Conservation (phyloP, 30 jellyfish, hydroid and myxozoan genomes). For the Catostylus mosaicus region DNA sequence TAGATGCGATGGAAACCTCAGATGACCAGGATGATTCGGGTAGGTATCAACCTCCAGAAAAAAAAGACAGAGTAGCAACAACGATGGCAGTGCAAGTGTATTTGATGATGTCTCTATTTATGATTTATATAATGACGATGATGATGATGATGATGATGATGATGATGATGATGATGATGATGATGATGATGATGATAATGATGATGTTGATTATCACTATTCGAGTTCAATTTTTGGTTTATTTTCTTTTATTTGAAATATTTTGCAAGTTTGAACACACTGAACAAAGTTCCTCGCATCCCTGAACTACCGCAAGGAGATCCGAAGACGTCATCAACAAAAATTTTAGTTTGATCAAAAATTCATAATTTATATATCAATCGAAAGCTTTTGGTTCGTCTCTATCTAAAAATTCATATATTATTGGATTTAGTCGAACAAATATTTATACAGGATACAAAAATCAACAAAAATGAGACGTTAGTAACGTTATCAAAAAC, state of each 20-base stretch:
- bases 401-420: too few species aligned
- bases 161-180: slow-evolving; percentile 15
- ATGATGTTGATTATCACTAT: slow-evolving; percentile 11
- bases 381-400: too few species aligned
- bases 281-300: too few species aligned
- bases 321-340: too few species aligned
- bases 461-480: too few species aligned
- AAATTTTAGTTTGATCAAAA: too few species aligned
- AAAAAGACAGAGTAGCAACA: slow-evolving; percentile 15
- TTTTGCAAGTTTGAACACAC: slow-evolving; percentile 17
- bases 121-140: background rate
- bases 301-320: too few species aligned
- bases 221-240: slow-evolving; percentile 16
- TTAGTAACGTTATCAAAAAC: too few species aligned
- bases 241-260: background rate
- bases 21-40: slow-evolving; percentile 29
- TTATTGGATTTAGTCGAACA: too few species aligned
- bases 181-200: slow-evolving; percentile 30
- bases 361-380: too few species aligned
- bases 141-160: slow-evolving; percentile 8
- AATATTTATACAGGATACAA: too few species aligned
- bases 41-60: slow-evolving; percentile 6
- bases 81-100: slow-evolving; percentile 2
- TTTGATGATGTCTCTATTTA: background rate
- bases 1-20: too few species aligned